These are phyloP conservation scores for Galleria mellonella DNA, from an alignment of 1,140 invertebrate species.

Conservation along the genomic window DNA sequence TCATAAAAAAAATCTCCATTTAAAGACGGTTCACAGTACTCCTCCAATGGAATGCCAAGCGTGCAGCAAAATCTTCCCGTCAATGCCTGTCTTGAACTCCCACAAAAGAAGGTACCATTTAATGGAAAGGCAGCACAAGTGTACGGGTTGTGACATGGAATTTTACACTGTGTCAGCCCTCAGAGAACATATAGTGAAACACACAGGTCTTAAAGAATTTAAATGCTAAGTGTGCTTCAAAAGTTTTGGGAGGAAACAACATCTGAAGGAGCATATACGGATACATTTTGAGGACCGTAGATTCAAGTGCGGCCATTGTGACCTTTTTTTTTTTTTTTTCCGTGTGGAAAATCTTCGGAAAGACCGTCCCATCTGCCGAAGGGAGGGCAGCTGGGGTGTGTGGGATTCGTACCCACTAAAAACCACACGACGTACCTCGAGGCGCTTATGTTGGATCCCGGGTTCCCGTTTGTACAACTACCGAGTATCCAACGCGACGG, in stretches of 20 bases:
- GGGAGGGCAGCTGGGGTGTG: no score
- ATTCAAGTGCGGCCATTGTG: slow-evolving; percentile 40
- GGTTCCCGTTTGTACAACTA: no score
- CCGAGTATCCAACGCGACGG: no score
- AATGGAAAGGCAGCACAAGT: slow-evolving; percentile 31
- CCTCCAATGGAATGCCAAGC: slow-evolving; percentile 24
- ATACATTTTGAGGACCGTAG: slow-evolving; percentile 77
- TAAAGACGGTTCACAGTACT: slow-evolving; percentile 21
- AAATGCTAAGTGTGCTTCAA: slow-evolving; percentile 72
- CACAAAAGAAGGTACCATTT: slow-evolving; percentile 38
- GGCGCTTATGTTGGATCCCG: no score
- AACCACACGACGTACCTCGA: no score
- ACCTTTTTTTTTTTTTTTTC: no score
- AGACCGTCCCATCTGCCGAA: no score
- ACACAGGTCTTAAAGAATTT: slow-evolving; percentile 72
- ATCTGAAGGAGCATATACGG: slow-evolving; percentile 85
- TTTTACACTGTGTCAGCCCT: slow-evolving; percentile 46
- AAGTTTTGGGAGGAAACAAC: slow-evolving; percentile 43
- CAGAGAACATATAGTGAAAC: slow-evolving; percentile 69
- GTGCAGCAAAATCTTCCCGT: slow-evolving; percentile 33
- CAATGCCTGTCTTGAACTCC: slow-evolving; percentile 14
- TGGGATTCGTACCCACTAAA: no score
- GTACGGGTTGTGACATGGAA: slow-evolving; percentile 50
- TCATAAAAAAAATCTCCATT: slow-evolving; percentile 22
- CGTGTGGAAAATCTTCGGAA: no score